A percentile compares a stretch with the other conserved stretches of the same genome.
phyloP scores from a whole-genome alignment of 2,888 invertebrate genomes.

The Dimorphilus gyrociliatus region DNA sequence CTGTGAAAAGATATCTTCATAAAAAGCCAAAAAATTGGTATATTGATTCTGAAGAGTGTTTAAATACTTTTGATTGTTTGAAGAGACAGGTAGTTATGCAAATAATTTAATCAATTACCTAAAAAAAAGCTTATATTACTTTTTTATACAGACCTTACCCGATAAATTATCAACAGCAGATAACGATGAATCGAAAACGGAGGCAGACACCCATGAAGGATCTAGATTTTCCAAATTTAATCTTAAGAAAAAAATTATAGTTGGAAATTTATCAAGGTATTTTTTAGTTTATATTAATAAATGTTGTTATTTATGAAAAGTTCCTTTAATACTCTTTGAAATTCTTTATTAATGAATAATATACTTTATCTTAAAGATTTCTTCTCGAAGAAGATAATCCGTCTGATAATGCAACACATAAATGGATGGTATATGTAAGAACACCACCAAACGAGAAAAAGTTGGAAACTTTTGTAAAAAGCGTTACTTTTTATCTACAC shows the following conservation, averaged over 20 bases:
- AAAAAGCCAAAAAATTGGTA: conserved; percentile 21
- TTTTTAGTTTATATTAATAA: conserved; percentile 8
- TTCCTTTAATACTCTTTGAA: background rate
- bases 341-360: background rate
- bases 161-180: too few relatives aligned
- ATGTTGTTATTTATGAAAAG: conserved; percentile 2
- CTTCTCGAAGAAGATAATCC: too few relatives aligned
- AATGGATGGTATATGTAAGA: conserved; percentile 75
- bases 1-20: conserved; percentile 49
- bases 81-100: too few relatives aligned
- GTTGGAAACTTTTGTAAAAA: conserved; percentile 46
- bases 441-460: conserved; percentile 45
- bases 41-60: conserved; percentile 2
- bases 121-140: too few relatives aligned
- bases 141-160: too few relatives aligned
- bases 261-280: conserved; percentile 67
- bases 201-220: too few relatives aligned
- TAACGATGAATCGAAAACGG: too few relatives aligned
- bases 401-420: conserved; percentile 62
- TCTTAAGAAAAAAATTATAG: conserved; percentile 31
- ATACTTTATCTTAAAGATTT: background rate
- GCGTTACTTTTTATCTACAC: conserved; percentile 63
- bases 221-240: conserved; percentile 16
- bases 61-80: too few relatives aligned
- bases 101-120: too few relatives aligned